Evolutionary conservation across 2,888 invertebrate species (phyloP).

Genomic region (Nephrotoma guestfalica): DNA sequence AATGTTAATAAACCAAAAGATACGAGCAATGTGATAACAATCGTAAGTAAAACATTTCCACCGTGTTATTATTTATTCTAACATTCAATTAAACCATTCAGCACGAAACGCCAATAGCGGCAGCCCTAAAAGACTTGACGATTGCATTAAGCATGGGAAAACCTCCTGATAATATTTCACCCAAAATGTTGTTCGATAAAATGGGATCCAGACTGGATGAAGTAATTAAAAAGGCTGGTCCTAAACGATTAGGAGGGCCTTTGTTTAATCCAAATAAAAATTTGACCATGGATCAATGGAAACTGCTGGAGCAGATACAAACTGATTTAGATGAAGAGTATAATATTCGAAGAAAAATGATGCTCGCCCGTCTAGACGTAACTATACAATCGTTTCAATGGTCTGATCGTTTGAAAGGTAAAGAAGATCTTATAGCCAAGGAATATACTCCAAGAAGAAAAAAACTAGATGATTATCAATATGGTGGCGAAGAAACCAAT

Average conservation of each 20-base stretch:
- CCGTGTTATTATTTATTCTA: background rate
- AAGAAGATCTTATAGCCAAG: conserved; percentile 53
- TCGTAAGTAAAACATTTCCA: conserved; percentile 37
- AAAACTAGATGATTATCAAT: conserved; percentile 18
- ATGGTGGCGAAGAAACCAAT: conserved; percentile 38
- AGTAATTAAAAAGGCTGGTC: conserved; percentile 38
- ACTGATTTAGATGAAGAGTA: conserved; percentile 70
- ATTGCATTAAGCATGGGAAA: conserved; percentile 69
- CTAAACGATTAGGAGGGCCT: conserved; percentile 55
- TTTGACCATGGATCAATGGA: conserved; percentile 73
- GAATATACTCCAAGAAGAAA: conserved; percentile 40
- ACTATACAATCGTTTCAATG: conserved; percentile 96
- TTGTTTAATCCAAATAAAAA: conserved; percentile 50
- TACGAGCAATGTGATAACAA: conserved; percentile 44
- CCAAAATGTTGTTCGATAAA: conserved; percentile 63
- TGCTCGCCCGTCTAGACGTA: conserved; percentile 83
- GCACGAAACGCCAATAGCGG: conserved; percentile 73
- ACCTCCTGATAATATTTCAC: conserved; percentile 70
- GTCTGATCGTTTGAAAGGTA: conserved; percentile 64
- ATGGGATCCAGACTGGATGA: conserved; percentile 53
- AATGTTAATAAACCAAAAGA: conserved; percentile 44
- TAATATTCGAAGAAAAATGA: conserved; percentile 64
- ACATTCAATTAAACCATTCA: conserved; percentile 27
- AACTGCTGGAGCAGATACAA: conserved; percentile 50
- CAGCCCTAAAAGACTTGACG: conserved; percentile 61